phyloP scores from a whole-genome alignment of 2,797 vertebrate genomes.

The Pangasius sanitwongsei region DNA sequence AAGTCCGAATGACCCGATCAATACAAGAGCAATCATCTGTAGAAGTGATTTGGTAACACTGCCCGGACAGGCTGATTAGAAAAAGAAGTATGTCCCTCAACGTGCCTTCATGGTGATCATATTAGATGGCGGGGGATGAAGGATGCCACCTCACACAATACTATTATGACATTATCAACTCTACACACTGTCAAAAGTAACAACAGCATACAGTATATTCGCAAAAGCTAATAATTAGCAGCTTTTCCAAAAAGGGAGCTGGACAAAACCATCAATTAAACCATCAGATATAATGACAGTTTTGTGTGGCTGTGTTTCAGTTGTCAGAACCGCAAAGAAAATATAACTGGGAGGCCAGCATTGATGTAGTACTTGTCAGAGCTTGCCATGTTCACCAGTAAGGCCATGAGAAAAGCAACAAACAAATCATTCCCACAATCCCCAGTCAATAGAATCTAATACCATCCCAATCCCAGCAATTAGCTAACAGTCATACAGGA shows the following conservation, averaged over 20 bases:
- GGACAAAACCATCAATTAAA: constrained; percentile 46
- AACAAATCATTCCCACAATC: constrained; percentile 56
- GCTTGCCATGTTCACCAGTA: constrained; percentile 37
- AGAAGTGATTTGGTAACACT: constrained; percentile 47
- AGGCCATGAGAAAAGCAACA: constrained; percentile 54
- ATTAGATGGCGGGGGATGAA: neutral
- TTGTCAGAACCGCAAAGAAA: constrained; percentile 26
- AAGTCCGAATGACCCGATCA: constrained; percentile 61
- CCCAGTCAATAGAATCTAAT: constrained; percentile 56
- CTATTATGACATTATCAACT: constrained; percentile 31
- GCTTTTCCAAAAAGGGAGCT: constrained; percentile 14
- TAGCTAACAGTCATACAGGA: constrained; percentile 55
- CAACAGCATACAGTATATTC: constrained; percentile 10
- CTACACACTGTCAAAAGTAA: constrained; percentile 10
- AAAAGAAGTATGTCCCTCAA: constrained; percentile 59
- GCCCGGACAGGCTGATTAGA: constrained; percentile 65
- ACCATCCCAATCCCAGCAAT: constrained; percentile 53
- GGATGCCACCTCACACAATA: neutral
- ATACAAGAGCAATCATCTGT: constrained; percentile 66
- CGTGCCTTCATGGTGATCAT: constrained; percentile 13
- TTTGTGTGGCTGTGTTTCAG: constrained; percentile 28
- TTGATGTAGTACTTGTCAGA: constrained; percentile 52
- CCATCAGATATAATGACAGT: constrained; percentile 44
- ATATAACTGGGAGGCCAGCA: constrained; percentile 20
- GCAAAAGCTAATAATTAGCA: constrained; percentile 19